Base-by-base conservation (phyloP, 2,797 vertebrate genomes). In the Monodelphis domestica region DNA sequence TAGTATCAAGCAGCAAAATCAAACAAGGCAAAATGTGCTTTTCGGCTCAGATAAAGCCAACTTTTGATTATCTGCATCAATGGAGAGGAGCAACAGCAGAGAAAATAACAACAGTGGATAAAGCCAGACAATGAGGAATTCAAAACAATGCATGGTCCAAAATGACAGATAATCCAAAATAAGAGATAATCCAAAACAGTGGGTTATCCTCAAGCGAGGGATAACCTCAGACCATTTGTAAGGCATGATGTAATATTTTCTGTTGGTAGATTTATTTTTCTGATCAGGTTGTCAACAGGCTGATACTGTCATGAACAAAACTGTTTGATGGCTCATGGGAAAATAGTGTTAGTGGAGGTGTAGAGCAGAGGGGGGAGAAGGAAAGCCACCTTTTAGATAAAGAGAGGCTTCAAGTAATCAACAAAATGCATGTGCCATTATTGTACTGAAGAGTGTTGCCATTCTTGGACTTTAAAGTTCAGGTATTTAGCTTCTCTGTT, bases 1-100 rank as follows among this genome's bases (percentile, higher is more conserved):
- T 97, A 98, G 96, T 92, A 87, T 33, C 56, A 10, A 56, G 93
- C 95, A 92, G 57, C 12, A 88, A 95, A 51, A 50, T 95, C 12
- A 52, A 96, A 45, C 26, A 53, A 87, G 92, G 4, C 84, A 87
- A 28, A 55, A 57, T 87, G 28, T 15, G 12, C 51, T 14, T 38
- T 55, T 93, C 84, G 15, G 29, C 59, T 88, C 63, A 90, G 53
- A 91, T 29, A 90, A 93, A 93, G 93, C 53, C 89, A 84, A 59
- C 52, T 89, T 33, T 91, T 63, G 84, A 53, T 54, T 45, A 63
- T 57, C 0, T 5, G 51, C 55, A 53, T 17, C 55, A 30, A 33
- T 87, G 51, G 54, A 90, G 87, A 88, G 51, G 51, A 63, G 52
- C 5, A 0, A 17, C 94, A 78, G n/a, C 38, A 21, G 4, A 17